These are phyloP conservation scores for Cyanoramphus novaezelandiae DNA, from an alignment of 2,113 vertebrate species.

Conservation along the genomic window DNA sequence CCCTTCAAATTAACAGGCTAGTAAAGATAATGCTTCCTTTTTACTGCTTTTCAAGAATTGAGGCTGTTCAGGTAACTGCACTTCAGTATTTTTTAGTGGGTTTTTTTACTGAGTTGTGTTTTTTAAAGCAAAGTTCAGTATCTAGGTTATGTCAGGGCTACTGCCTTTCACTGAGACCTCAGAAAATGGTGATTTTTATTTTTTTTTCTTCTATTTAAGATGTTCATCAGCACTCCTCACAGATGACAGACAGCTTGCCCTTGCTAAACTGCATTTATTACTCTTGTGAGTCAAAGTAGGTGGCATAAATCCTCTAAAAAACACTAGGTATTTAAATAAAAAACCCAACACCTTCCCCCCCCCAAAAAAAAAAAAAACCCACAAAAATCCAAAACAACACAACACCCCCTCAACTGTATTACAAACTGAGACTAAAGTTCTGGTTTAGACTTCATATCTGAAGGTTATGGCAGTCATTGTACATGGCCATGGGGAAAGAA, in stretches of 20 bases:
- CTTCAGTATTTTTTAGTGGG: not conserved
- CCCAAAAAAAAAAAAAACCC: not conserved
- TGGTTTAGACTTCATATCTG: not conserved
- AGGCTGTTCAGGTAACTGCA: not conserved
- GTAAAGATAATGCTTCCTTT: not conserved
- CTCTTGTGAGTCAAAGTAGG: not conserved
- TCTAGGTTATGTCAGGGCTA: not conserved
- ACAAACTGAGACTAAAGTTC: not conserved
- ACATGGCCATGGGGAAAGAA: not conserved
- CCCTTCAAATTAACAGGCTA: not conserved
- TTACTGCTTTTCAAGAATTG: not conserved
- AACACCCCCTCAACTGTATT: not conserved
- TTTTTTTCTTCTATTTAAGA: rapidly evolving
- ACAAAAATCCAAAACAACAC: not conserved
- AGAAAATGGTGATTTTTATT: not conserved
- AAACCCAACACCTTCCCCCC: not conserved
- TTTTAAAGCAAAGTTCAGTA: not conserved
- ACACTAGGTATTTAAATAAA: not conserved
- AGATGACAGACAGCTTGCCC: not conserved
- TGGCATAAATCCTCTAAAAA: not conserved
- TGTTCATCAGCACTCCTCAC: not conserved
- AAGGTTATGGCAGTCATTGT: not conserved
- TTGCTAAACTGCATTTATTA: not conserved
- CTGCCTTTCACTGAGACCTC: not conserved
- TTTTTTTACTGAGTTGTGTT: not conserved